Evolutionary conservation across 2,888 invertebrate genomes (phyloP).

Genomic region (Charanyca ferruginea): DNA sequence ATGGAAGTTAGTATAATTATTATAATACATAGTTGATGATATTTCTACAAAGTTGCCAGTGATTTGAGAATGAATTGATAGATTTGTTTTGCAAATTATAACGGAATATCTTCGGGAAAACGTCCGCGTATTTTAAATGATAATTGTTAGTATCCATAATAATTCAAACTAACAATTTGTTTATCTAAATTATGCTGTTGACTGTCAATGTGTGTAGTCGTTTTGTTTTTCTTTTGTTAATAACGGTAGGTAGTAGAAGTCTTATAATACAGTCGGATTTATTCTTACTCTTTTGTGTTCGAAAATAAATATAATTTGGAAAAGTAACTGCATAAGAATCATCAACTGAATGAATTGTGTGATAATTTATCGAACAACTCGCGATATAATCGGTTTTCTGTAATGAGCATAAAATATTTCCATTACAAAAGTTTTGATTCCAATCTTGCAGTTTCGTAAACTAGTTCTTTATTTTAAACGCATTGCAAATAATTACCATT

Average conservation of each 20-base stretch:
- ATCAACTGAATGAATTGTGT: constrained; percentile 2
- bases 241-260: background rate
- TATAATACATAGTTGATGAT: background rate
- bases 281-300: background rate
- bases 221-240: background rate
- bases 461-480: constrained; percentile 5
- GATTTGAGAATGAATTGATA: background rate
- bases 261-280: background rate
- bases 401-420: constrained; percentile 11
- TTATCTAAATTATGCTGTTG: constrained; percentile 2
- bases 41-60: background rate
- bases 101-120: background rate
- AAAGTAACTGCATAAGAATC: constrained; percentile 15
- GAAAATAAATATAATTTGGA: background rate
- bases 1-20: background rate
- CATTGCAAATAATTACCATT: constrained; percentile 12
- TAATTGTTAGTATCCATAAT: background rate
- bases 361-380: constrained; percentile 7
- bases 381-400: constrained; percentile 30
- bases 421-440: constrained; percentile 13
- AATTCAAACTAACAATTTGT: background rate
- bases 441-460: constrained; percentile 30
- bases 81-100: background rate
- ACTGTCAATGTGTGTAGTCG: no score
- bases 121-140: no score